Evolutionary conservation across 2,797 vertebrate genomes (phyloP), one percentile per base, ranked within the genome.

Genomic region (Eulemur mongoz): DNA sequence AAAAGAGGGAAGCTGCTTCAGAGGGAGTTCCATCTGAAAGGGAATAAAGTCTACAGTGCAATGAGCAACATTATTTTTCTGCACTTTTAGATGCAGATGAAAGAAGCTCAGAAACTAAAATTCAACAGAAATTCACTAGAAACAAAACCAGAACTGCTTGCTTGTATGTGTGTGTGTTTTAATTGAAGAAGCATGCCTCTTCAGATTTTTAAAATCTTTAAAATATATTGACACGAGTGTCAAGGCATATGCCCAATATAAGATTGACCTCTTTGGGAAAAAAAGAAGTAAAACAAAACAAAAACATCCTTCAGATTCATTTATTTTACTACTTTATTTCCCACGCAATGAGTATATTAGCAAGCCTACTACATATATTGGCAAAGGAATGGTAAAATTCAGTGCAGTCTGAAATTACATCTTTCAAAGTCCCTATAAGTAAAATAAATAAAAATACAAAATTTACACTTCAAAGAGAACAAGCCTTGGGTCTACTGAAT

Each of bases 291-390:
- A 96, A 87, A 70, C 14, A 52, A 85, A 97, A 82, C 9, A 38
- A 94, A 94, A 95, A 86, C 79, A 93, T 82, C 25, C 13, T 72
- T 93, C 45, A 87, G 22, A 57, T 80, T 95, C 18, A 89, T 92
- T 95, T 92, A 75, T 88, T 95, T 91, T 93, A 92, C 57, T 91
- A 89, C 32, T 95, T 92, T 80, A 95, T 91, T 89, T 86, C 69
- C 87, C 83, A 5, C 54, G 45, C 43, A 93, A 90, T 78, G 57
- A 88, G 40, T 61, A 69, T 69, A 96, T 82, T 54, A 85, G 54
- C 57, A 94, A 97, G 54, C 65, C 54, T 76, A 83, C 20, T 95
- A 43, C 65, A 92, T 52, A 65, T 45, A 86, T 96, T 82, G 79
- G 23, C 80, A 87, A 93, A 91, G 22, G 35, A 91, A 80, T 73